Conservation (phyloP, 2,888 invertebrate species). For the Oscheius sp. region DNA sequence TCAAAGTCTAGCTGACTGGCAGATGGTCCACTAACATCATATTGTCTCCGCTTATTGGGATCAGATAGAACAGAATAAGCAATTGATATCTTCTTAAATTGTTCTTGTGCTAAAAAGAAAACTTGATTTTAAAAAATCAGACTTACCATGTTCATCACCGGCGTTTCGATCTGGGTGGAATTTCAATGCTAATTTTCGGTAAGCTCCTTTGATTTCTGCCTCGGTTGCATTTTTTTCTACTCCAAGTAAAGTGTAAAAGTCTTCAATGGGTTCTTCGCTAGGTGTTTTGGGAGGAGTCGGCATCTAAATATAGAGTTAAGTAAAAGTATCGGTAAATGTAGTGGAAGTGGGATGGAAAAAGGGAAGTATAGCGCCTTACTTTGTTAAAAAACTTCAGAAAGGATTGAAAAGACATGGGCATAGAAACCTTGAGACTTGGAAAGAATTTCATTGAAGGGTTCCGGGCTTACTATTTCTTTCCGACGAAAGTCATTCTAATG, state of each 20-base stretch:
- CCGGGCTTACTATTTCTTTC: background rate
- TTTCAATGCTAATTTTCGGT: constrained; percentile 68
- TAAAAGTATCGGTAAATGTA: too few relatives aligned
- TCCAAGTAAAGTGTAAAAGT: constrained; percentile 69
- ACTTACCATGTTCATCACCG: constrained; percentile 62
- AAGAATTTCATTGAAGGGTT: too few relatives aligned
- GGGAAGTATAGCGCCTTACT: constrained; percentile 1
- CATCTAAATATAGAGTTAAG: constrained; percentile 26
- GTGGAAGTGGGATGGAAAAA: background rate
- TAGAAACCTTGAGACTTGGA: background rate
- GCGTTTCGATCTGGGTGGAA: constrained; percentile 68
- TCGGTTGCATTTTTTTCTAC: constrained; percentile 67
- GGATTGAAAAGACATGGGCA: background rate
- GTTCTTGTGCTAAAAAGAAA: constrained; percentile 68
- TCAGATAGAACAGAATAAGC: constrained; percentile 70
- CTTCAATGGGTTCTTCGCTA: constrained; percentile 34
- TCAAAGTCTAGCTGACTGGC: constrained; percentile 66
- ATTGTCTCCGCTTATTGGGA: constrained; percentile 70
- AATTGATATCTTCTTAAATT: constrained; percentile 69
- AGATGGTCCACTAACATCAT: constrained; percentile 68
- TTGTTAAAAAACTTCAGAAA: constrained; percentile 9
- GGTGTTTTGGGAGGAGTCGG: constrained; percentile 5
- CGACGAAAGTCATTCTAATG: background rate
- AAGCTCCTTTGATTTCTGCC: constrained; percentile 68
- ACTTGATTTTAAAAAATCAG: background rate